Evolutionary conservation across 2,113 vertebrate genomes (phyloP), one percentile per base, ranked within the genome.

Genomic region (Alosa alosa): DNA sequence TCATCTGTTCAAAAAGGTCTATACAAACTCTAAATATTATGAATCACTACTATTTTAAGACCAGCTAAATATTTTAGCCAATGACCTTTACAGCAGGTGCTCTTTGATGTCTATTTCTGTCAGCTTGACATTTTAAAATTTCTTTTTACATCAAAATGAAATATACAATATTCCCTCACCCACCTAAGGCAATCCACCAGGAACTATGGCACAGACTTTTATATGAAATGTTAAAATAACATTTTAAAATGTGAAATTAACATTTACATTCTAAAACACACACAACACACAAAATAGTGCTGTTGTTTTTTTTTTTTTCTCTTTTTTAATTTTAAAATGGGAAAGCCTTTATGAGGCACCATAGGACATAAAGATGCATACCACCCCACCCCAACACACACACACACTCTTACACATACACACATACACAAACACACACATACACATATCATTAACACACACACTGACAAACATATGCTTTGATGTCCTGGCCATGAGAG

Each of bases 401-500:
- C 31, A 31, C 31, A 31, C 31, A 31, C 31, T 31, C 31, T 31
- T 31, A 31, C 31, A 31, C 31, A 31, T 31, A 86, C 6, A 72
- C 86, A 88, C 88, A 91, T 85, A 64, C 89, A 82, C 89, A 88
- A 11, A 17, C 83, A 45, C 81, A 81, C 49, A 89, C 52, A 50
- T 11, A 39, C 36, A 39, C 36, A 39, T 18, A 39, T 31, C 72
- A 78, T 36, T 41, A 88, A 88, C 88, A 88, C 87, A 83, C 86
- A 88, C 86, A 52, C 82, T 88, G 84, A 91, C 89, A 90, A 88
- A 93, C 25, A 86, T 82, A 55, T 81, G 85, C 92, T 95, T 94
- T 94, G 89, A 94, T 94, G 94, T 94, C 36, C 84, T 86, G 86
- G 68, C 20, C 85, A 82, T 89, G 60, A 88, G 90, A 84, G 87